Percentiles rank a stretch among this genome's conserved stretches.
phyloP scores from a whole-genome alignment of 2,113 vertebrate genomes.

The Odocoileus virginianus region DNA sequence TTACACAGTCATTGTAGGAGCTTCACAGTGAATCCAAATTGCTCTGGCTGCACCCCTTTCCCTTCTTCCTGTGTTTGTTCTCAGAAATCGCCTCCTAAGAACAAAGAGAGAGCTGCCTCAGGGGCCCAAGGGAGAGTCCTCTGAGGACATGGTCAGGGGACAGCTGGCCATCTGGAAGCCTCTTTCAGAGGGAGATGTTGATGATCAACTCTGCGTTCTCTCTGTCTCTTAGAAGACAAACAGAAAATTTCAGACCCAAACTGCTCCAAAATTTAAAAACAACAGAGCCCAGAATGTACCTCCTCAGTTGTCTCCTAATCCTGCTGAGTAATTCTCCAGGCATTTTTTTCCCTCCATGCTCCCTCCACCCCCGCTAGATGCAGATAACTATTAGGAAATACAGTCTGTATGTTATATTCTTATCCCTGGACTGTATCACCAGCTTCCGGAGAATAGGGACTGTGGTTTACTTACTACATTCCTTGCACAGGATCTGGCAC shows the following conservation, averaged over 20 bases:
- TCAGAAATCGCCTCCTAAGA: neutral
- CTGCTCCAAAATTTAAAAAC: neutral
- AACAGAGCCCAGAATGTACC: neutral
- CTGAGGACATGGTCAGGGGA: neutral
- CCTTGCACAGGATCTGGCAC: neutral
- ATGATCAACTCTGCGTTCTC: neutral
- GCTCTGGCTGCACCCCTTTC: neutral
- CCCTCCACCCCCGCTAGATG: neutral
- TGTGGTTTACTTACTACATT: neutral
- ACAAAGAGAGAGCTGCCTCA: neutral
- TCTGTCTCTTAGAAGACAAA: slow-evolving; percentile 13
- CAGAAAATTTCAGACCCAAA: neutral
- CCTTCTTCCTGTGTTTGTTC: neutral
- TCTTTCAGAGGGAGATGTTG: neutral
- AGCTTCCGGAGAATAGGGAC: neutral
- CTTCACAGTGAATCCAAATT: neutral
- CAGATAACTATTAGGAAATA: neutral
- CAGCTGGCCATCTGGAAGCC: neutral
- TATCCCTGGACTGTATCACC: neutral
- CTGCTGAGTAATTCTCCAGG: neutral
- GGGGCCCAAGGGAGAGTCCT: neutral
- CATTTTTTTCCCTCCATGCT: neutral
- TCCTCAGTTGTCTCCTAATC: neutral
- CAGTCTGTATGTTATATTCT: neutral
- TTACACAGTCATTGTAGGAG: accelerated